Percentiles rank a stretch among this genome's conserved stretches.
phyloP scores from a whole-genome alignment of 2,797 vertebrate species.

The Dendrocincla tyrannina region DNA sequence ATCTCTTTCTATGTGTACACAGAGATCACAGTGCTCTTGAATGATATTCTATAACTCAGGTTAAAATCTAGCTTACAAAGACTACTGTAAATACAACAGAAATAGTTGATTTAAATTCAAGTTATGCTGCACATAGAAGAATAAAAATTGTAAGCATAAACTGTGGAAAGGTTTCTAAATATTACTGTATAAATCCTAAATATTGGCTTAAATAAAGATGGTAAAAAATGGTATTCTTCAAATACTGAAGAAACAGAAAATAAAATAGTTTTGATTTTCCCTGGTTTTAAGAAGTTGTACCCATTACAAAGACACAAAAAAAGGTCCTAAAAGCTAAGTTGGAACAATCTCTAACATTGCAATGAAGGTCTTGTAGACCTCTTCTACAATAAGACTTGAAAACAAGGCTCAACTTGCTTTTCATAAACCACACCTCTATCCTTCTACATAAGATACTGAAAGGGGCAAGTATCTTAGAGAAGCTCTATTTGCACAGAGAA shows the following conservation, averaged over 20 bases:
- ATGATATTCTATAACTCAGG: background rate
- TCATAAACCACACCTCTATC: background rate
- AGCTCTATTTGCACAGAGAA: background rate
- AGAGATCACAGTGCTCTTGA: background rate
- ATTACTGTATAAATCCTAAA: background rate
- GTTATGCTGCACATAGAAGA: background rate
- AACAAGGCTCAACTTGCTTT: background rate
- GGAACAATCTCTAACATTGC: background rate
- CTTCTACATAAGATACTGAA: background rate
- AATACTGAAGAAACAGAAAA: background rate
- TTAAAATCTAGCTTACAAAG: background rate
- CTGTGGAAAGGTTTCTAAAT: background rate
- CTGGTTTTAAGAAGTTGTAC: background rate
- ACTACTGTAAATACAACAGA: background rate
- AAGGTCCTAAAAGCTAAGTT: background rate
- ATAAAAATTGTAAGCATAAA: background rate
- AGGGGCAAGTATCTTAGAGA: background rate
- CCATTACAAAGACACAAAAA: background rate
- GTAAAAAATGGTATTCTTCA: background rate
- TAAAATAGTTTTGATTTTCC: background rate
- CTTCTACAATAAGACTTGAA: background rate
- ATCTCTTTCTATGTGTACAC: background rate
- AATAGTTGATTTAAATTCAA: background rate
- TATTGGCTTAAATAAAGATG: background rate
- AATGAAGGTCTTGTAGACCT: background rate